Evolutionary conservation across 1,140 invertebrate species (phyloP).

Genomic region (Atta texana): DNA sequence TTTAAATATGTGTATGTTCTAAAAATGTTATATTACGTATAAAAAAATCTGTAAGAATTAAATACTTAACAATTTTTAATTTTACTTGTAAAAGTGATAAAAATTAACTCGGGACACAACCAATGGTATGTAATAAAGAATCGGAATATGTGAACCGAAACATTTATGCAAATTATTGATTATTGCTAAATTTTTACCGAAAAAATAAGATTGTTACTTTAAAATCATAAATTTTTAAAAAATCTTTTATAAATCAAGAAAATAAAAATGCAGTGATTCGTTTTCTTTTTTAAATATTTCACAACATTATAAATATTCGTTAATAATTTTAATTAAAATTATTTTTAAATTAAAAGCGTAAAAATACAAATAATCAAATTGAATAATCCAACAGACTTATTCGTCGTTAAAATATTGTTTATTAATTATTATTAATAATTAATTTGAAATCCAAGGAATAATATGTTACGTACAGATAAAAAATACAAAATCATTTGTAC

Average conservation of each 20-base stretch:
- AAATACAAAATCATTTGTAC: neutral
- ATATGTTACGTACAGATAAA: neutral
- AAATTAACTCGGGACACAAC: no score
- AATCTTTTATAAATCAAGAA: neutral
- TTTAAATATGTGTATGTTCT: no score
- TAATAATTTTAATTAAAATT: neutral
- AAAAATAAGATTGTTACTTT: neutral
- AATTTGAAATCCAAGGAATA: neutral
- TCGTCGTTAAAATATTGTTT: neutral
- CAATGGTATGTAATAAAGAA: no score
- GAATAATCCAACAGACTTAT: neutral
- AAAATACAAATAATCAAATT: neutral
- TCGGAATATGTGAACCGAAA: no score
- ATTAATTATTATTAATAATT: neutral
- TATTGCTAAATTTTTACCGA: neutral
- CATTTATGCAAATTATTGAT: no score
- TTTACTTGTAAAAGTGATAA: no score
- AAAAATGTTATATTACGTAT: no score
- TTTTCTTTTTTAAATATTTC: neutral
- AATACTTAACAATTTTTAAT: no score
- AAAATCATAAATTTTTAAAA: neutral
- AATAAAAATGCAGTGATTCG: neutral
- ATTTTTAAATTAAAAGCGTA: neutral
- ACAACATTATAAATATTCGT: constrained; percentile 7
- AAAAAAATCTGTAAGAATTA: no score